Percentiles rank a stretch among this genome's conserved stretches.
phyloP scores from a whole-genome alignment of 1,140 invertebrate genomes.

The Zaprionus lachaisei region DNA sequence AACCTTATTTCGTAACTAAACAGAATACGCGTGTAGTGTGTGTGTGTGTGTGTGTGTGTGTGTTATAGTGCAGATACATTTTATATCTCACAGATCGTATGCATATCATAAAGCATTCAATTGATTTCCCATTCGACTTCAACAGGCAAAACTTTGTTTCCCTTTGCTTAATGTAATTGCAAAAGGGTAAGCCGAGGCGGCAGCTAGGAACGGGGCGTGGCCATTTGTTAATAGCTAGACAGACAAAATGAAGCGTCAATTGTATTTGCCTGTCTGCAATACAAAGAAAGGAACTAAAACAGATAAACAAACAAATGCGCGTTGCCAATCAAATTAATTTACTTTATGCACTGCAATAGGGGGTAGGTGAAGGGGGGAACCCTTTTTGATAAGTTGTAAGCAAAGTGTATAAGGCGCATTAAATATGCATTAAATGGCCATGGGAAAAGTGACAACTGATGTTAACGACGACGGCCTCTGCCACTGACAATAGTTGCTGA shows the following conservation, averaged over 20 bases:
- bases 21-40: too few relatives aligned
- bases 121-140: too few relatives aligned
- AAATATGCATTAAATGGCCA: constrained; percentile 68
- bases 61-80: too few relatives aligned
- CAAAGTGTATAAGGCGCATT: constrained; percentile 57
- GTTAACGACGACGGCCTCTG: constrained; percentile 30
- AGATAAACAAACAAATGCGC: constrained; percentile 18
- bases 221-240: constrained; percentile 6
- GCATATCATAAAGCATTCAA: too few relatives aligned
- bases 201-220: neutral
- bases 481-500: constrained; percentile 30
- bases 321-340: constrained; percentile 55
- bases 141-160: neutral
- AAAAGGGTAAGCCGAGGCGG: constrained; percentile 6
- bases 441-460: constrained; percentile 57
- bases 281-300: constrained; percentile 11
- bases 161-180: constrained; percentile 45
- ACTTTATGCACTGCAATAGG: constrained; percentile 46
- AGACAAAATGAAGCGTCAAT: constrained; percentile 29
- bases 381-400: constrained; percentile 23
- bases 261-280: constrained; percentile 28
- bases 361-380: too few relatives aligned
- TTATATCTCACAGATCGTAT: too few relatives aligned
- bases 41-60: too few relatives aligned
- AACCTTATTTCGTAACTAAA: too few relatives aligned